Evolutionary conservation across 2,113 vertebrate species (phyloP).

Genomic region (Thryonomys swinderianus): DNA sequence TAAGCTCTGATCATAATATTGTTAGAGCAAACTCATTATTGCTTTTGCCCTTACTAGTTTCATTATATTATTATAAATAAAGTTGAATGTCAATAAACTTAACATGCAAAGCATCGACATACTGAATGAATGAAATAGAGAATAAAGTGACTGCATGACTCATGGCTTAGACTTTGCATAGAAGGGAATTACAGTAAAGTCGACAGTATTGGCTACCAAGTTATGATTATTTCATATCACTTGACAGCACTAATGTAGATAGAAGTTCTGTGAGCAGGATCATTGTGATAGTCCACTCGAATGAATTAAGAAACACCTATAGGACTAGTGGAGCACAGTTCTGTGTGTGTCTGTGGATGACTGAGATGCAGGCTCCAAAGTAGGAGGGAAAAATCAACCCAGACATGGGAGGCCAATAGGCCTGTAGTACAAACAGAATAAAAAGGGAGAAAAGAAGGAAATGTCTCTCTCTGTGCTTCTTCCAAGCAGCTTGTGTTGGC

Average conservation of each 20-base stretch:
- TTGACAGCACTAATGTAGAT: not conserved
- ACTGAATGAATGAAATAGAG: slow-evolving; percentile 3
- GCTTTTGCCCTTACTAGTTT: not conserved
- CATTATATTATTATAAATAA: not conserved
- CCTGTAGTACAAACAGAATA: not conserved
- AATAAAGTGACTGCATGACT: not conserved
- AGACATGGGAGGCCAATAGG: not conserved
- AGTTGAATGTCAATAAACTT: not conserved
- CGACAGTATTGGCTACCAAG: not conserved
- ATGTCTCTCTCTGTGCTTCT: not conserved
- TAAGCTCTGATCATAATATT: not conserved
- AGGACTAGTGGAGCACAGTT: not conserved
- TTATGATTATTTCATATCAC: not conserved
- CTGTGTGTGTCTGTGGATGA: not conserved
- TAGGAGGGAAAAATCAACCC: not conserved
- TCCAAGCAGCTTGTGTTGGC: not conserved
- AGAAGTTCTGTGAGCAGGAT: not conserved
- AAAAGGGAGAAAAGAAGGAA: not conserved
- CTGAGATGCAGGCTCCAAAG: not conserved
- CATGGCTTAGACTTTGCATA: not conserved
- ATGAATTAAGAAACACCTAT: not conserved
- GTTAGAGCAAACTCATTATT: not conserved
- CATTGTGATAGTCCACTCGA: not conserved
- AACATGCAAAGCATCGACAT: not conserved
- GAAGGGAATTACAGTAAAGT: not conserved